Conservation (phyloP, 2,888 invertebrate species). For the Parthenolecanium corni region DNA sequence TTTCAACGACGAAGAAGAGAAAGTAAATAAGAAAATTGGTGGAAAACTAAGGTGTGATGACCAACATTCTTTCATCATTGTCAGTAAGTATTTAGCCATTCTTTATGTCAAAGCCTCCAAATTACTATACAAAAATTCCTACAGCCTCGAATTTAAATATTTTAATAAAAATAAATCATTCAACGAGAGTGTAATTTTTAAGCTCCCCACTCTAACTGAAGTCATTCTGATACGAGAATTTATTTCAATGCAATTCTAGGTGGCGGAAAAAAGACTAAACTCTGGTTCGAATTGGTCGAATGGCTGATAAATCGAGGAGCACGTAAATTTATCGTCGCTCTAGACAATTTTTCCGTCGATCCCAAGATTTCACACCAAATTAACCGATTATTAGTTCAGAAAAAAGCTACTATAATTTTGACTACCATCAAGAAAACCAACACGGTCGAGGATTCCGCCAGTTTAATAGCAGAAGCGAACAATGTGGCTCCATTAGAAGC, state of each 20-base stretch:
- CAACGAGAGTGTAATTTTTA: too few relatives aligned
- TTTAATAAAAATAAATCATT: too few relatives aligned
- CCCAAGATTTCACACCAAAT: constrained; percentile 27
- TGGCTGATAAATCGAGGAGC: constrained; percentile 29
- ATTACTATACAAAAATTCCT: neutral
- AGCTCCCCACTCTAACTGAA: too few relatives aligned
- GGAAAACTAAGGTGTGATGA: too few relatives aligned
- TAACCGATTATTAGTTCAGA: constrained; percentile 27
- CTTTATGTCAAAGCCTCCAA: too few relatives aligned
- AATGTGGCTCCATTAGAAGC: constrained; percentile 21
- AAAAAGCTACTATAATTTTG: constrained; percentile 21
- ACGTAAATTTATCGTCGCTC: constrained; percentile 23
- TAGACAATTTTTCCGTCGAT: constrained; percentile 22
- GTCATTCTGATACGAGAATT: neutral
- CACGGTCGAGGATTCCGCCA: constrained; percentile 6
- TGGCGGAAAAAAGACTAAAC: constrained; percentile 3
- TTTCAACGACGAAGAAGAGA: too few relatives aligned
- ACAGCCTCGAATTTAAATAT: too few relatives aligned
- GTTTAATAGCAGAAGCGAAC: constrained; percentile 15
- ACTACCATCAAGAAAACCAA: constrained; percentile 15
- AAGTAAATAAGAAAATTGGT: too few relatives aligned
- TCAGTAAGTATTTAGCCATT: too few relatives aligned
- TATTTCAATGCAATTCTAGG: neutral
- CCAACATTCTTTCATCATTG: neutral
- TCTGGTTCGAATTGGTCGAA: constrained; percentile 29